Conservation (phyloP, 2,888 invertebrate species). For the Scaptomyza flava region DNA sequence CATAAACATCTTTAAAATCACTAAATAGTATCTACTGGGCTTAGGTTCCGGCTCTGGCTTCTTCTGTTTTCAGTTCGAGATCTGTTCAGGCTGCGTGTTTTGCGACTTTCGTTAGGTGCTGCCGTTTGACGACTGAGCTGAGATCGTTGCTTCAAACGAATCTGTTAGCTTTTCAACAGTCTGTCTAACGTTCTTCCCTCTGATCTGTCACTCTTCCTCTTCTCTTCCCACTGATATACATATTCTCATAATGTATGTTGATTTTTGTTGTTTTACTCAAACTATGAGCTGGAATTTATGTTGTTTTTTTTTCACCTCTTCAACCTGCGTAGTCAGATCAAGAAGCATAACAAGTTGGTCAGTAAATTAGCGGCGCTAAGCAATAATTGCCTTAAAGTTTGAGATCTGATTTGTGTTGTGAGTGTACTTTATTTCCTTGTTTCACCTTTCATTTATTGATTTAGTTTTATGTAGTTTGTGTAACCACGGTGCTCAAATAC, state of each 20-base stretch:
- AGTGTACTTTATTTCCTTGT: constrained; percentile 7
- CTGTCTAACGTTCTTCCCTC: constrained; percentile 23
- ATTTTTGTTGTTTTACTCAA: constrained; percentile 52
- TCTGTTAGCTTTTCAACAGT: constrained; percentile 64
- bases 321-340: background rate
- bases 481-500: background rate
- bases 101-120: constrained; percentile 76
- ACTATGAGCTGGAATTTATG: constrained; percentile 67
- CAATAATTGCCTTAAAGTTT: constrained; percentile 4
- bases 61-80: constrained; percentile 24
- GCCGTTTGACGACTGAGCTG: constrained; percentile 67
- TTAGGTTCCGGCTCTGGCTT: background rate
- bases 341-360: constrained; percentile 21
- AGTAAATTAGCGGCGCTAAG: constrained; percentile 46
- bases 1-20: constrained; percentile 53
- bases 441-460: background rate
- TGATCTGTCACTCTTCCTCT: constrained; percentile 1
- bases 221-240: constrained; percentile 9
- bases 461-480: too few relatives aligned
- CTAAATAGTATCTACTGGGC: constrained; percentile 23
- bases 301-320: constrained; percentile 13
- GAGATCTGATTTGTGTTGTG: background rate
- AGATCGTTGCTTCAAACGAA: constrained; percentile 53
- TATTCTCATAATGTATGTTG: constrained; percentile 55
- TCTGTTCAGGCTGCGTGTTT: constrained; percentile 48